Percentiles rank a stretch among this genome's conserved stretches.
phyloP scores from a whole-genome alignment of 2,888 invertebrate genomes.

The Tenthredo scrophulariae region DNA sequence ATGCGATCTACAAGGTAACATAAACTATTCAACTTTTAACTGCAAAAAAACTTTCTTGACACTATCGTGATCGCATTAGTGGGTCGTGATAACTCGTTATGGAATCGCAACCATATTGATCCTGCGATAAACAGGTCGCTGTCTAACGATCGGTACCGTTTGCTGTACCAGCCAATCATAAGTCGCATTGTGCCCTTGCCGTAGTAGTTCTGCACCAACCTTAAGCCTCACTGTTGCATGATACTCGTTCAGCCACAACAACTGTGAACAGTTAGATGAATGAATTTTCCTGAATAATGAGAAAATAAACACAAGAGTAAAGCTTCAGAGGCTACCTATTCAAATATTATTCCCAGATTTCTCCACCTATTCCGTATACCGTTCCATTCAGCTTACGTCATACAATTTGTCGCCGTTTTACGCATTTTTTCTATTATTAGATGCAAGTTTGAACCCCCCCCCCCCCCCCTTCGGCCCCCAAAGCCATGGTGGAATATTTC shows the following conservation, averaged over 20 bases:
- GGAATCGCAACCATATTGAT: slow-evolving; percentile 21
- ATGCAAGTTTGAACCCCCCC: too few relatives aligned
- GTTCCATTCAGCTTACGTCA: too few relatives aligned
- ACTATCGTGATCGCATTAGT: not conserved
- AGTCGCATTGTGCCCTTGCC: slow-evolving; percentile 36
- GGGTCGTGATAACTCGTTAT: not conserved
- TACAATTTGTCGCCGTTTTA: too few relatives aligned
- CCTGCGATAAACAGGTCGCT: slow-evolving; percentile 1
- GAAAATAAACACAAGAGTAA: not conserved
- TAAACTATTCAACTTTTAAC: too few relatives aligned
- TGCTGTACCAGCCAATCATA: slow-evolving; percentile 32
- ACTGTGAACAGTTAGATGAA: not conserved
- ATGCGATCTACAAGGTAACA: too few relatives aligned
- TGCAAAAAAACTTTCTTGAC: too few relatives aligned
- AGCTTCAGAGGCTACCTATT: too few relatives aligned
- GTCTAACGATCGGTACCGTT: slow-evolving; percentile 19
- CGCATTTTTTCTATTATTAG: too few relatives aligned
- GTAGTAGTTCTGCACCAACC: slow-evolving; percentile 37
- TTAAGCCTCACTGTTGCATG: slow-evolving; percentile 36
- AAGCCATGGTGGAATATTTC: too few relatives aligned
- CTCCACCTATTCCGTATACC: not conserved
- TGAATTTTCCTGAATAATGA: not conserved
- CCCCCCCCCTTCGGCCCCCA: too few relatives aligned
- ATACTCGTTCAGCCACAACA: slow-evolving; percentile 37
- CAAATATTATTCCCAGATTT: too few relatives aligned